A percentile compares a stretch with the other conserved stretches of the same genome.
phyloP scores from a whole-genome alignment of 2,797 vertebrate genomes.

The Crossoptilon crossoptilon region DNA sequence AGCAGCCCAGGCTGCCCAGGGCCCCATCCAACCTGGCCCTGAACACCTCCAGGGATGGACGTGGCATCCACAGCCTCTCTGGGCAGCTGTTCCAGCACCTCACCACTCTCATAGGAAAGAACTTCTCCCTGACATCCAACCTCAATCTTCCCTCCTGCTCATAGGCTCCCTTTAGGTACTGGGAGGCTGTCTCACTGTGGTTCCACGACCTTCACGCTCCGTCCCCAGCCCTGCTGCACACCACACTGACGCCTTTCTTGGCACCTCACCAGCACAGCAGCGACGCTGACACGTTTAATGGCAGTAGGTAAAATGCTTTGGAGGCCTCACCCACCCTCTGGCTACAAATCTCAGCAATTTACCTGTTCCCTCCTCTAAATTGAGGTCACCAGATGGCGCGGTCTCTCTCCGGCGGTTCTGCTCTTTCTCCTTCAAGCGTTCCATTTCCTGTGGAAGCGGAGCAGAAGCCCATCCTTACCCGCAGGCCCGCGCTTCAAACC shows the following conservation, averaged over 20 bases:
- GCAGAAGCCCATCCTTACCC: not conserved
- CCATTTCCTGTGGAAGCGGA: not conserved
- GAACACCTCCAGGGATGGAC: too few species aligned
- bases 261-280: not conserved
- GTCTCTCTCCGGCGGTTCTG: constrained; percentile 3
- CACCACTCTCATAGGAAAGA: too few species aligned
- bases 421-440: not conserved
- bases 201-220: not conserved
- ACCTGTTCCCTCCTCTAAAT: constrained; percentile 38
- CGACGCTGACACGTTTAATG: rapidly evolving
- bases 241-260: not conserved
- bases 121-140: too few species aligned
- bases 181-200: not conserved
- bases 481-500: not conserved
- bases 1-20: too few species aligned
- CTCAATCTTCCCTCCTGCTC: too few species aligned
- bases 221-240: not conserved
- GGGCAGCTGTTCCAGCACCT: too few species aligned
- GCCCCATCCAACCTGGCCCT: too few species aligned
- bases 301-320: constrained; percentile 9
- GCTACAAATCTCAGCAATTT: constrained; percentile 23
- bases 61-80: too few species aligned
- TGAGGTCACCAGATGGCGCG: constrained; percentile 76
- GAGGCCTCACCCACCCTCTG: constrained; percentile 1
- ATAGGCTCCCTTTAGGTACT: too few species aligned